Evolutionary conservation across 2,797 vertebrate genomes (phyloP), one percentile per base, ranked within the genome.

Genomic region (Darevskia mixta): DNA sequence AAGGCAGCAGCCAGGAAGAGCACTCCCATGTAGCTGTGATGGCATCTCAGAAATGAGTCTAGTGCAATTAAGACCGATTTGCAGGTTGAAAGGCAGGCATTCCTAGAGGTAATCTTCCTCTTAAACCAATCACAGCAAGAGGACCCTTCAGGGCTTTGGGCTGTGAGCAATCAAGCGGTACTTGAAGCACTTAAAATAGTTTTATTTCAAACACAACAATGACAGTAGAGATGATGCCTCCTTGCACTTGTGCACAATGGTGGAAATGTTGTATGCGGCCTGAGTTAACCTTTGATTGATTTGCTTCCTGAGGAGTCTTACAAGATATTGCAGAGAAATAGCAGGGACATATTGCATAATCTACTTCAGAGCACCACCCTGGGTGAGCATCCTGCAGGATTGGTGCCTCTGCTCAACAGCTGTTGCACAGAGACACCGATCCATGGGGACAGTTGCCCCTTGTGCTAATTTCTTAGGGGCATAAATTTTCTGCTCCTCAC

Each of bases 131-230:
- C 87, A 71, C 18, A 83, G 75, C n/a, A 35, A 91, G 87, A 75
- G 75, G 58, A 29, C 35, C 84, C 61, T 83, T 75, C 80, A 61
- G 41, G 85, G 25, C 49, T 29, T 79, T 8, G 66, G 55, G 18
- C 87, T 58, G 49, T 13, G 1, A 66, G 71, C 86, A 81, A 90
- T 87, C 86, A 90, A 71, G 72, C 17, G 1, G 43, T 32, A 80
- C 87, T 86, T 83, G 69, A 78, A 82, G 38, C 80, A 85, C 76
- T 86, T 58, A 35, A 29, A 69, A 71, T 80, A 58, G 87, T 83
- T n/a, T 69, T 75, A 84, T 73, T 66, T 90, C 83, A 69, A 90
- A 85, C 20, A 41, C 15, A 8, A 11, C 61, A 17, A 43, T 7
- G 41, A 10, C 55, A 87, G 20, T 38, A 43, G 55, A n/a, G 38